These are phyloP conservation scores for Stegastes partitus DNA, from an alignment of 2,113 vertebrate species.

Conservation along the genomic window DNA sequence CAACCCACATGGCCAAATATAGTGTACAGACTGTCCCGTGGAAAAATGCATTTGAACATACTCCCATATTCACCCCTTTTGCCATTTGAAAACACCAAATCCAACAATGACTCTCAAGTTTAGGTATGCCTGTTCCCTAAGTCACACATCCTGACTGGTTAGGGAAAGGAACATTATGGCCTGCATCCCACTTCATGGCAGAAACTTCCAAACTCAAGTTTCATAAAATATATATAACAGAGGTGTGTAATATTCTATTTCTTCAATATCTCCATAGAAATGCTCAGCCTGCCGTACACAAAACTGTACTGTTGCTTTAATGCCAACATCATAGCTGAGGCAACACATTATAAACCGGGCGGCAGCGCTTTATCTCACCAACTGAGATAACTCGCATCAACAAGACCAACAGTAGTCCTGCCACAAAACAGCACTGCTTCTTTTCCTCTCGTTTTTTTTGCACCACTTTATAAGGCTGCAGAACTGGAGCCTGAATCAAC, in stretches of 20 bases:
- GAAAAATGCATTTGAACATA: constrained; percentile 41
- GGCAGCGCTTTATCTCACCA: background rate
- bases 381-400: background rate
- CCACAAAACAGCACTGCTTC: background rate
- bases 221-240: no score
- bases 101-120: constrained; percentile 3
- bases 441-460: background rate
- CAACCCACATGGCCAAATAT: constrained; percentile 71
- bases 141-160: background rate
- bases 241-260: no score
- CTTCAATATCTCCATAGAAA: no score
- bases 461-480: background rate
- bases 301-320: no score
- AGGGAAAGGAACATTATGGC: background rate
- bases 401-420: background rate
- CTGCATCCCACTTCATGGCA: background rate
- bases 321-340: no score
- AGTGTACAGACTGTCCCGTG: constrained; percentile 49
- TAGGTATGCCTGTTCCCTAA: background rate
- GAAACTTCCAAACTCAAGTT: no score
- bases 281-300: no score
- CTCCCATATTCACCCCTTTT: constrained; percentile 13
- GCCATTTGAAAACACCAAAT: constrained; percentile 30
- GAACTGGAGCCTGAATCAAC: background rate
- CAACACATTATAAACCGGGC: background rate